Evolutionary conservation across 2,113 vertebrate genomes (phyloP), one percentile per base, ranked within the genome.

Genomic region (Orycteropus afer): DNA sequence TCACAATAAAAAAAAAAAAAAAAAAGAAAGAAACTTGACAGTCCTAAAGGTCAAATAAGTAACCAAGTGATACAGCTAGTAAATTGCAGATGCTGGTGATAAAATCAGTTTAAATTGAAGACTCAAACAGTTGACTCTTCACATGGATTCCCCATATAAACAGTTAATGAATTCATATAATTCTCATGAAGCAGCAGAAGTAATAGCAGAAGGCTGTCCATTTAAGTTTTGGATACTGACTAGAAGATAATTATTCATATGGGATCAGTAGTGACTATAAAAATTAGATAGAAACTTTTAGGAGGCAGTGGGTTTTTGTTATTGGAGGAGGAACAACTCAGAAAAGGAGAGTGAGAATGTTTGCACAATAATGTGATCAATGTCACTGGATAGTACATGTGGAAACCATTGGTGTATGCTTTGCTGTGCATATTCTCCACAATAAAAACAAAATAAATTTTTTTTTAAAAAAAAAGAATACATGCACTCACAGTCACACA

Each of bases 101-200:
- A 42, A 74, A 80, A 29, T 27, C 20, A 55, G 42, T 87, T 94
- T 95, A 67, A 93, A 34, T 20, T 91, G 20, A 89, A 91, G 34
- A 76, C 40, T n/a, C 55, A 71, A 92, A 63, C 4, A 92, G 45
- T 57, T 71, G 63, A 27, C 2, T 55, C 32, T 89, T 95, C 29
- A 37, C 29, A 86, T 34, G 63, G 29, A 51, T 71, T 91, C 32
- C 10, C 20, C 18, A 77, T 40, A 29, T 34, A 82, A 93, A 81
- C 15, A 91, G 67, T 86, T 67, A 78, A 45, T 86, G 51, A 89
- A 77, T n/a, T 91, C 69, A 61, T 57, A 29, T 22, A 69, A 84
- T 65, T 95, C 32, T 85, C 25, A 67, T 94, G 71, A 49, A 81
- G 71, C 69, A 53, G 14, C 20, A 76, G 49, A 89, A 37, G 25